phyloP scores from a whole-genome alignment of 2,888 invertebrate species.

The Ophioninae sp. region DNA sequence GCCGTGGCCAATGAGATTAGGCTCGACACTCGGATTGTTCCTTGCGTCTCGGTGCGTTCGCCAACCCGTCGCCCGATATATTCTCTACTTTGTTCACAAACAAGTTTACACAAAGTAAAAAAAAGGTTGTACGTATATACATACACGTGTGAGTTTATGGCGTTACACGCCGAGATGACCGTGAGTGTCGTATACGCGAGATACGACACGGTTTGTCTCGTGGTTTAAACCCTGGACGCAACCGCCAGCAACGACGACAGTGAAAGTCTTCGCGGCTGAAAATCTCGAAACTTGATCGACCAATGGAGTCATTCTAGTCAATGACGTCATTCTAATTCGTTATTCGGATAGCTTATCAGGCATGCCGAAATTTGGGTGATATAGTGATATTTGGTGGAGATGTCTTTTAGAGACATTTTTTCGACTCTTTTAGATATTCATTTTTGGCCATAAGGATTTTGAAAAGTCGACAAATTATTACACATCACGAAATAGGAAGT shows the following conservation, averaged over 20 bases:
- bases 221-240: constrained; percentile 12
- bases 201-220: constrained; percentile 36
- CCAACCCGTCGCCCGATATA: constrained; percentile 10
- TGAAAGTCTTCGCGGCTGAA: constrained; percentile 23
- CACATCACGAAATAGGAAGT: too few relatives aligned
- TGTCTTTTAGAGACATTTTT: neutral
- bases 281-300: neutral
- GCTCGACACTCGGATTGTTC: constrained; percentile 57
- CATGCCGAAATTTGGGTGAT: neutral
- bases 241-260: constrained; percentile 25
- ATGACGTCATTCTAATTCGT: neutral
- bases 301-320: neutral
- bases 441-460: too few relatives aligned
- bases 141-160: neutral
- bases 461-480: too few relatives aligned
- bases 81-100: neutral
- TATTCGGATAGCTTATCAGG: neutral
- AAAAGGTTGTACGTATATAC: neutral
- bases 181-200: constrained; percentile 21
- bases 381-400: too few relatives aligned
- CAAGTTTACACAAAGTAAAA: neutral
- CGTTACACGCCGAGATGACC: constrained; percentile 17
- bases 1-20: constrained; percentile 76
- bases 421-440: neutral
- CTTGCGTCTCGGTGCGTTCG: constrained; percentile 42